Evolutionary conservation across 2,113 vertebrate genomes (phyloP).

Genomic region (Hippocampus abdominalis): DNA sequence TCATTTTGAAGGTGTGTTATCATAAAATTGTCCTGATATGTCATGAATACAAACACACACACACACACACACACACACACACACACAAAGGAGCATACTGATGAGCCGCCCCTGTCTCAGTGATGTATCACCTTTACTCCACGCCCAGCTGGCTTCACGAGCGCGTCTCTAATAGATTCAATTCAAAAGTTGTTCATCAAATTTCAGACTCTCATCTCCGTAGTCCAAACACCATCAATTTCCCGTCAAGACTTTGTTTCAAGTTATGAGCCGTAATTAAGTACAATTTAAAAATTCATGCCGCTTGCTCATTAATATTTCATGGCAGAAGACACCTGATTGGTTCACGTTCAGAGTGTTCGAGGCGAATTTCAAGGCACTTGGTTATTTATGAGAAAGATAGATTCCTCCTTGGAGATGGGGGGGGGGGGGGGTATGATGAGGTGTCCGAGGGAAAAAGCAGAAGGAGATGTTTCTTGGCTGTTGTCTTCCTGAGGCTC

Average conservation of each 20-base stretch:
- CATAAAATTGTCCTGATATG: too few relatives aligned
- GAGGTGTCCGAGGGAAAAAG: slow-evolving; percentile 26
- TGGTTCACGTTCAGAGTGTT: slow-evolving; percentile 54
- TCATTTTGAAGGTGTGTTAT: too few relatives aligned
- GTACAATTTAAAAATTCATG: slow-evolving; percentile 74
- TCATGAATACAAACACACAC: too few relatives aligned
- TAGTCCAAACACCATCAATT: slow-evolving; percentile 71
- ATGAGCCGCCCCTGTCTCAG: slow-evolving; percentile 38
- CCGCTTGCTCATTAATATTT: slow-evolving; percentile 58
- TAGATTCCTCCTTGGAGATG: slow-evolving; percentile 56
- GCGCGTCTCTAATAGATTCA: slow-evolving; percentile 62
- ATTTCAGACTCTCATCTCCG: slow-evolving; percentile 53
- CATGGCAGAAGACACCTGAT: slow-evolving; percentile 56
- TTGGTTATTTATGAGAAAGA: slow-evolving; percentile 70
- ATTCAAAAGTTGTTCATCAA: slow-evolving; percentile 65
- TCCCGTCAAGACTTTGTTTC: slow-evolving; percentile 51
- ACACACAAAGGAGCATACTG: not conserved
- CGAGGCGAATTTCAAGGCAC: slow-evolving; percentile 67
- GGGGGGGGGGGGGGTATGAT: too few relatives aligned
- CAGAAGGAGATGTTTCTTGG: slow-evolving; percentile 32
- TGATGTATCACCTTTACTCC: slow-evolving; percentile 37
- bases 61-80: not conserved
- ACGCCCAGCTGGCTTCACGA: slow-evolving; percentile 43
- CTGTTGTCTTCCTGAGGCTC: slow-evolving; percentile 38
- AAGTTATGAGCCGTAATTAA: slow-evolving; percentile 66